phyloP scores from a whole-genome alignment of 2,797 vertebrate species.

The Allobates femoralis region DNA sequence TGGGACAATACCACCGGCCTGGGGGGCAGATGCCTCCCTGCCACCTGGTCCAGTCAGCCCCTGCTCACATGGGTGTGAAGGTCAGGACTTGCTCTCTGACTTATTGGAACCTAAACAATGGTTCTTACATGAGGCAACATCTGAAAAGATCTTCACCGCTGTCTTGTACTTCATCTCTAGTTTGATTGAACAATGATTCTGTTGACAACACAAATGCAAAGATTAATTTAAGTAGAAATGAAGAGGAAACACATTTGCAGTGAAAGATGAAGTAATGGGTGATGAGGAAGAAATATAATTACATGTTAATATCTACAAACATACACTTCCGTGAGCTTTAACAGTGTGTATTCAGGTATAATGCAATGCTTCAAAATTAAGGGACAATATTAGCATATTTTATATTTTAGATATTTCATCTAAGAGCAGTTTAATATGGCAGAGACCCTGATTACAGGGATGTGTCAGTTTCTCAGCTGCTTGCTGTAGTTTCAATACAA shows the following conservation, averaged over 20 bases:
- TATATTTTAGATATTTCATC: no score
- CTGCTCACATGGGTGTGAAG: no score
- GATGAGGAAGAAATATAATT: constrained; percentile 23
- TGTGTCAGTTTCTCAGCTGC: no score
- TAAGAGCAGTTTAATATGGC: no score
- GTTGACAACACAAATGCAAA: background rate
- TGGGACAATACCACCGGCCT: no score
- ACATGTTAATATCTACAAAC: constrained; percentile 20
- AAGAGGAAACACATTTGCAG: background rate
- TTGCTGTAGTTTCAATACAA: no score
- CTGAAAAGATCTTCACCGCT: background rate
- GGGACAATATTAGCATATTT: no score
- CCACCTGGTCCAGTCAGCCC: no score
- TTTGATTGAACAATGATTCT: background rate
- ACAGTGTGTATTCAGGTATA: background rate
- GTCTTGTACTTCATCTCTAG: background rate
- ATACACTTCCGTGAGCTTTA: constrained; percentile 21
- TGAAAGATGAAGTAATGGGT: background rate
- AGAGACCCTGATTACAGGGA: no score
- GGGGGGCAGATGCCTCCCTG: no score
- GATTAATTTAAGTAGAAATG: background rate
- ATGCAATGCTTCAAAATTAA: background rate
- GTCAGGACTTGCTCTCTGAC: no score
- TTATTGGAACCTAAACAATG: background rate
- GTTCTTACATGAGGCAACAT: background rate